These are phyloP conservation scores for Rhaphigaster nebulosa DNA, from an alignment of 2,888 invertebrate genomes.

Conservation along the genomic window DNA sequence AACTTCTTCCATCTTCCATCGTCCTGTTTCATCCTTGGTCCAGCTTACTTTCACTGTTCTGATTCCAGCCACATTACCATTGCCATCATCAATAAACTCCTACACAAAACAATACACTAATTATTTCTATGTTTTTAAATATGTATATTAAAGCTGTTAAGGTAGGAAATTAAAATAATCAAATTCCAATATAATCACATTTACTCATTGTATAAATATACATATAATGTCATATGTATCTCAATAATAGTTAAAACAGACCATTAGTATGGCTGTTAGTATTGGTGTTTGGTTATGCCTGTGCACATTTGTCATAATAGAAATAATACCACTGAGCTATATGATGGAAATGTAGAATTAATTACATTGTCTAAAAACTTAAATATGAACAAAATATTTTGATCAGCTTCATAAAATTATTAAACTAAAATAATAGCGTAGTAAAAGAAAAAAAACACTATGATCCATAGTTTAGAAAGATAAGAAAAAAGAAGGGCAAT, in stretches of 20 bases:
- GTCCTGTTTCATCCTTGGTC: conserved; percentile 90
- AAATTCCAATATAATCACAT: neutral
- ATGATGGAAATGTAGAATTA: neutral
- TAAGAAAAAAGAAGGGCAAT: neutral
- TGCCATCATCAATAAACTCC: conserved; percentile 92
- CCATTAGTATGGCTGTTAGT: neutral
- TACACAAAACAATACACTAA: conserved; percentile 66
- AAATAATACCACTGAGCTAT: too few relatives aligned
- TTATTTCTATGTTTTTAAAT: neutral
- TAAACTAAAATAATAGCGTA: neutral
- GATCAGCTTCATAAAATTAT: neutral
- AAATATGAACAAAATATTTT: too few relatives aligned
- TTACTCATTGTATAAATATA: neutral
- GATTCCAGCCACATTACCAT: conserved; percentile 91
- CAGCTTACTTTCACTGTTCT: conserved; percentile 92
- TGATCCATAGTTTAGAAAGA: neutral
- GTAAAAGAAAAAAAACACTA: neutral
- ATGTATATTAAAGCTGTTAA: neutral
- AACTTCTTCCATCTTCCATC: conserved; percentile 94
- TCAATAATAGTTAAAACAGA: neutral
- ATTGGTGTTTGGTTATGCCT: neutral
- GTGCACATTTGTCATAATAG: neutral
- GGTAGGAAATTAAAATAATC: neutral
- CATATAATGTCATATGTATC: neutral
- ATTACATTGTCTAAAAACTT: too few relatives aligned